Conservation (phyloP, 2,113 vertebrate genomes). For the Chrysochloris asiatica region DNA sequence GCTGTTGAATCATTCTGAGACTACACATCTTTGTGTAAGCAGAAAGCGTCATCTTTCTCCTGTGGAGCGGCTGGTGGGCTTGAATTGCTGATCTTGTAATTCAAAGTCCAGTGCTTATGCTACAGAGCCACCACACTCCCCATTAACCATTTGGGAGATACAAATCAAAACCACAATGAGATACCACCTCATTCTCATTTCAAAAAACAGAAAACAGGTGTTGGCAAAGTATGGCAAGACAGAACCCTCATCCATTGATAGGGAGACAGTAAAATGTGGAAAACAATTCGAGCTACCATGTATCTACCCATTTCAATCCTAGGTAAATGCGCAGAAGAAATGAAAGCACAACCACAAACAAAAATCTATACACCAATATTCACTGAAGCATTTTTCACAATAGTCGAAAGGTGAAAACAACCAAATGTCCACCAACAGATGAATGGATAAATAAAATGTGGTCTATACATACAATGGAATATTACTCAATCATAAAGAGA, state of each 20-base stretch:
- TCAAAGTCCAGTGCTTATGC: too few relatives aligned
- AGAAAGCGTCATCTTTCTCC: too few relatives aligned
- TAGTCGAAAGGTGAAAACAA: neutral
- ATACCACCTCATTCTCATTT: neutral
- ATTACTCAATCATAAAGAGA: neutral
- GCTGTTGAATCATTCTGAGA: too few relatives aligned
- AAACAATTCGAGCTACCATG: neutral
- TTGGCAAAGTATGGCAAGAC: neutral
- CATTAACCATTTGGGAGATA: neutral
- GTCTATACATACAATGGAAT: neutral
- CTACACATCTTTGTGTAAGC: too few relatives aligned
- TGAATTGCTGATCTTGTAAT: too few relatives aligned
- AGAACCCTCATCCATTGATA: neutral
- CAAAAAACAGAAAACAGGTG: neutral
- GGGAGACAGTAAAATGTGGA: neutral
- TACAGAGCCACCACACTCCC: too few relatives aligned
- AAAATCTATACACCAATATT: neutral
- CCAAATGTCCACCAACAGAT: neutral
- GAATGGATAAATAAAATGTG: neutral
- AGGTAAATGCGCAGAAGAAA: neutral
- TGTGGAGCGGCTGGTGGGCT: too few relatives aligned
- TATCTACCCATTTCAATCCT: neutral
- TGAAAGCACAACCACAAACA: neutral
- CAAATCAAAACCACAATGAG: neutral
- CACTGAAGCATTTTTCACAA: neutral